Conservation (phyloP, 2,797 vertebrate species). For the Leptodactylus fallax region DNA sequence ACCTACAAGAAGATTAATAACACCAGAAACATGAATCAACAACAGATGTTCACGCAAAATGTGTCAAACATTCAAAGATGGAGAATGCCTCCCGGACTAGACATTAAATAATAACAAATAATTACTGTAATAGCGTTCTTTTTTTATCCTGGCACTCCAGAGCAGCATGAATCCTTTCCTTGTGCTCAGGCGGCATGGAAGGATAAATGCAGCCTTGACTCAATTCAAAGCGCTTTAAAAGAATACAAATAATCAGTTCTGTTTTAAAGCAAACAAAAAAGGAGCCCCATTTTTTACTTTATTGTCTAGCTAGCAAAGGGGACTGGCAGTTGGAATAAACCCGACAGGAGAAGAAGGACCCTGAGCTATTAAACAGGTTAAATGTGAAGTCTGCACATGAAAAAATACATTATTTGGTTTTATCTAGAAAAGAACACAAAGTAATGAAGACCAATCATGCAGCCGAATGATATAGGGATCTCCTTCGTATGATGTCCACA, state of each 20-base stretch:
- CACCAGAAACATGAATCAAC: slow-evolving; percentile 72
- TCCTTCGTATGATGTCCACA: not conserved
- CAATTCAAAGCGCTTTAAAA: slow-evolving; percentile 61
- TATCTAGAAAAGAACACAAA: slow-evolving; percentile 51
- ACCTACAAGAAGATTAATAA: slow-evolving; percentile 81
- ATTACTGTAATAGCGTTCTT: slow-evolving; percentile 71
- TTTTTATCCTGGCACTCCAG: slow-evolving; percentile 66
- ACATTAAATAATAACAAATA: slow-evolving; percentile 68
- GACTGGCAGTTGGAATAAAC: slow-evolving; percentile 52
- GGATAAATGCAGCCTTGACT: slow-evolving; percentile 66
- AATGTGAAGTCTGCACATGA: slow-evolving; percentile 42
- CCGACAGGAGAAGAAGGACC: slow-evolving; percentile 44
- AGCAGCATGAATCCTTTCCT: slow-evolving; percentile 63
- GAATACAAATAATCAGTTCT: slow-evolving; percentile 51
- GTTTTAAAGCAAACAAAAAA: slow-evolving; percentile 63
- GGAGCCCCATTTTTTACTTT: slow-evolving; percentile 55
- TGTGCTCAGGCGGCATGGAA: slow-evolving; percentile 63
- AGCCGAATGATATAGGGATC: slow-evolving; percentile 41
- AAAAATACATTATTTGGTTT: slow-evolving; percentile 51
- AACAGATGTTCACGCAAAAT: slow-evolving; percentile 76
- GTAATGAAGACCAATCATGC: slow-evolving; percentile 46
- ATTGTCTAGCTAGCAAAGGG: slow-evolving; percentile 61
- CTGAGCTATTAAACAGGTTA: slow-evolving; percentile 57
- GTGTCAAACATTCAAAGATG: slow-evolving; percentile 73
- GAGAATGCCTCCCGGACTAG: slow-evolving; percentile 70